Conservation (phyloP, 2,888 invertebrate genomes). For the Meliscaeva auricollis region DNA sequence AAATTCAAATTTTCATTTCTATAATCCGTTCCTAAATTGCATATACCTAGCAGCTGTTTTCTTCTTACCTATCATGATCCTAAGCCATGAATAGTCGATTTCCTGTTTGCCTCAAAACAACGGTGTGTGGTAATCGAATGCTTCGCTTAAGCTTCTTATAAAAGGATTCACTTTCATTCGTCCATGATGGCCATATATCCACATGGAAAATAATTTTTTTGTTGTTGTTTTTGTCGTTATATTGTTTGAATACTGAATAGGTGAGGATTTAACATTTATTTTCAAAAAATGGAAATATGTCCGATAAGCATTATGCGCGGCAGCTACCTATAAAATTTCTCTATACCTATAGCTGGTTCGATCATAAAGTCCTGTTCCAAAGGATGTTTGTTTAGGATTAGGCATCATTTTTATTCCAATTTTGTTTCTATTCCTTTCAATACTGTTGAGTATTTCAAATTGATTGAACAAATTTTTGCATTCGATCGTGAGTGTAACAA, state of each 20-base stretch:
- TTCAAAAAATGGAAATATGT: conserved; percentile 38
- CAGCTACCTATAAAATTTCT: conserved; percentile 36
- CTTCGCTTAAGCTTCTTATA: conserved; percentile 65
- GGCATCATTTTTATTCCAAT: conserved; percentile 14
- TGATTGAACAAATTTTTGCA: conserved; percentile 71
- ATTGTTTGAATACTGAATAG: conserved; percentile 46
- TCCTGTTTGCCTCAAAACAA: conserved; percentile 58
- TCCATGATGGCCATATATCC: conserved; percentile 39
- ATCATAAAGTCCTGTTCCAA: conserved; percentile 34
- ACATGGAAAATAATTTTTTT: conserved; percentile 38
- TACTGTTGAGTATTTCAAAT: conserved; percentile 2
- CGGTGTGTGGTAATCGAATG: conserved; percentile 44
- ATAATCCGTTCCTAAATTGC: conserved; percentile 69
- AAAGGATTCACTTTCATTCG: conserved; percentile 71
- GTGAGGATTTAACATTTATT: conserved; percentile 49
- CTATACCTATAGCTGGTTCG: background rate
- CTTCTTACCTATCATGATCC: background rate
- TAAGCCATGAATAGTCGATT: conserved; percentile 41
- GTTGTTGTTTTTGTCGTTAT: conserved; percentile 20
- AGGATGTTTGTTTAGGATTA: conserved; percentile 71
- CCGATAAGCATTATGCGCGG: conserved; percentile 53
- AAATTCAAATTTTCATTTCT: conserved; percentile 54
- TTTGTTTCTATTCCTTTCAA: conserved; percentile 26
- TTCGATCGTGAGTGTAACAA: conserved; percentile 63
- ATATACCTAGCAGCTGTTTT: conserved; percentile 58